Evolutionary conservation across 1,140 invertebrate genomes (phyloP), one percentile per base, ranked within the genome.

Genomic region (Gonioctena quinquepunctata): DNA sequence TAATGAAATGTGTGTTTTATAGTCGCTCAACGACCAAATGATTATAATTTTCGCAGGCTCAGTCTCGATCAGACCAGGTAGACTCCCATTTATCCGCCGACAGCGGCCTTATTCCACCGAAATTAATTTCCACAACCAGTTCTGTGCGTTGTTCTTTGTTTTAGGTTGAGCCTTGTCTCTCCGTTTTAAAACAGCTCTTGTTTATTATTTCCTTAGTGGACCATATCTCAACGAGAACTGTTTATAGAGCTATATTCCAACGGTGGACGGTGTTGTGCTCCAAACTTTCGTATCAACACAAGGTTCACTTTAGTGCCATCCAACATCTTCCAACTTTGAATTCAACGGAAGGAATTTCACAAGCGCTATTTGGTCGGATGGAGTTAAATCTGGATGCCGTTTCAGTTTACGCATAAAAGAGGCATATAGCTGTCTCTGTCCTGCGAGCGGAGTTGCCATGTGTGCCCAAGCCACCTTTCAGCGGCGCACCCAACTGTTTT

Each of bases 101-200:
- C 65, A 48, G 48, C 69, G 60, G 72, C 74, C 66, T 42, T 42
- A 42, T 75, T 72, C 73, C 65, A 68, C 76, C 77, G 72, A 79
- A 79, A 79, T 79, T 79, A 79, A 79, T 79, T 79, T 78, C 78
- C 78, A 79, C 78, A 79, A 79, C 78, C 78, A 79, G 78, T 79
- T 79, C 74, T 79, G 64, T 70, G 69, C 67, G 66, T 70, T 68
- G 66, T 70, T 79, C 78, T 79, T 79, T 79, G 78, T 79, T 79
- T 79, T 78, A 78, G 76, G 75, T 77, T 74, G 76, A 72, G 68
- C 66, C 67, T 19, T 23, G 71, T 76, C 61, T 63, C 77, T 76
- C 75, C 61, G 69, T 64, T 78, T 76, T 76, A 75, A 76, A 78
- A 76, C 73, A 69, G 73, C 75, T 75, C 75, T 78, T 78, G 77